These are phyloP conservation scores for Siphamia tubifer DNA, from an alignment of 2,113 vertebrate species.

Conservation along the genomic window DNA sequence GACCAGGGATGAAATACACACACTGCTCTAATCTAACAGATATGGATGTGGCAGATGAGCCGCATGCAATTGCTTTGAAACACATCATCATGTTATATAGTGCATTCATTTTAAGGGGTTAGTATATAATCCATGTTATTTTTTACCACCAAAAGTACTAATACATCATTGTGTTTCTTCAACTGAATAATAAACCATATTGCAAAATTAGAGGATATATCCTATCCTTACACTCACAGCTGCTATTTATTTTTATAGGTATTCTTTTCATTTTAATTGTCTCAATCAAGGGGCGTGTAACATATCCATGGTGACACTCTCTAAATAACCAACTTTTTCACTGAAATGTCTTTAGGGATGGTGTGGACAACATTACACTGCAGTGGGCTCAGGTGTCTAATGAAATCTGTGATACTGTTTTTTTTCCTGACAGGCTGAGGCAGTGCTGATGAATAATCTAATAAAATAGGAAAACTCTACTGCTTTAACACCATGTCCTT, in stretches of 20 bases:
- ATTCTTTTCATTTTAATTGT: conserved; percentile 9
- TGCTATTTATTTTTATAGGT: conserved; percentile 1
- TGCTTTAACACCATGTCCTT: conserved; percentile 3
- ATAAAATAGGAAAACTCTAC: conserved; percentile 23
- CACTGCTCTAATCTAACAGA: background rate
- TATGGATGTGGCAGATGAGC: too few relatives aligned
- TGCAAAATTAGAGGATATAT: background rate
- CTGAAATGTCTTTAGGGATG: background rate
- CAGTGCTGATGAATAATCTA: background rate
- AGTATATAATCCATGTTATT: too few relatives aligned
- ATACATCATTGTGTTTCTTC: background rate
- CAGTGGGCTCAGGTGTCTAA: background rate
- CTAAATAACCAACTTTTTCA: background rate
- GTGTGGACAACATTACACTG: background rate
- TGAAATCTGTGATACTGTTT: background rate
- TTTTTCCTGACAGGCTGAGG: background rate
- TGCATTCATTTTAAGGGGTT: too few relatives aligned
- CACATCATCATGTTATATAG: too few relatives aligned
- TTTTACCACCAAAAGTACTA: too few relatives aligned
- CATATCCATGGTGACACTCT: background rate
- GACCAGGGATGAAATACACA: background rate
- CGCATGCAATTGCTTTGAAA: too few relatives aligned
- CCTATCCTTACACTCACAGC: background rate
- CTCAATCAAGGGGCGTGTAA: background rate
- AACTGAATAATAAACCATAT: background rate